Percentiles rank a stretch among this genome's conserved stretches.
phyloP scores from a whole-genome alignment of 2,797 vertebrate species.

The Coranthus polyacanthus region DNA sequence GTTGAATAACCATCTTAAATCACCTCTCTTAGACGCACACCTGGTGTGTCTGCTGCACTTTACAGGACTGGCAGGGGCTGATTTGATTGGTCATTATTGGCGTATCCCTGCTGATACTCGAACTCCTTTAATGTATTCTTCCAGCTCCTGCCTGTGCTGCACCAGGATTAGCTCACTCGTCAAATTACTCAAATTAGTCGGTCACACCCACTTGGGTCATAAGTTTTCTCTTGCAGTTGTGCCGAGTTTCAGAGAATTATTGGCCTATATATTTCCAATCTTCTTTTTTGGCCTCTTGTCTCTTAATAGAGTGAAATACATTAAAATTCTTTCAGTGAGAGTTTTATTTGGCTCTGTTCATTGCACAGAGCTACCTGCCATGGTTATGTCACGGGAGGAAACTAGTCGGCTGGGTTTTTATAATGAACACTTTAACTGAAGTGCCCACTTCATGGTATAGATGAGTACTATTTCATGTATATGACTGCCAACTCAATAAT shows the following conservation, averaged over 20 bases:
- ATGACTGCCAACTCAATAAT: neutral
- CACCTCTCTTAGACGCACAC: no score
- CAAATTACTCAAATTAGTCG: constrained; percentile 3
- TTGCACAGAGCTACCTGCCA: neutral
- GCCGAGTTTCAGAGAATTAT: constrained; percentile 5
- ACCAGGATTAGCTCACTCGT: constrained; percentile 5
- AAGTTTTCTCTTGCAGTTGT: constrained; percentile 5
- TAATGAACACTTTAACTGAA: neutral
- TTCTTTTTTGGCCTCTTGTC: constrained; percentile 7
- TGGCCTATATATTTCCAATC: constrained; percentile 1
- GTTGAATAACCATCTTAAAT: no score
- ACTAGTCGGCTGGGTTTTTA: neutral
- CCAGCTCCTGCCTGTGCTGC: neutral
- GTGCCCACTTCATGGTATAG: neutral
- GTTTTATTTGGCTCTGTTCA: neutral
- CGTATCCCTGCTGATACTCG: neutral
- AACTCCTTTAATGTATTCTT: constrained; percentile 4
- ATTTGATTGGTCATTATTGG: neutral
- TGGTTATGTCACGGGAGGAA: neutral
- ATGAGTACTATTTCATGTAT: neutral
- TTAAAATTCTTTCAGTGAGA: neutral
- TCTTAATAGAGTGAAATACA: neutral
- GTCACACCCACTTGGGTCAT: constrained; percentile 7
- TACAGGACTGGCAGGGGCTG: neutral
- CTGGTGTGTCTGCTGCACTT: neutral